These are phyloP conservation scores for Sinella curviseta DNA, from an alignment of 1,140 invertebrate genomes.

Conservation along the genomic window DNA sequence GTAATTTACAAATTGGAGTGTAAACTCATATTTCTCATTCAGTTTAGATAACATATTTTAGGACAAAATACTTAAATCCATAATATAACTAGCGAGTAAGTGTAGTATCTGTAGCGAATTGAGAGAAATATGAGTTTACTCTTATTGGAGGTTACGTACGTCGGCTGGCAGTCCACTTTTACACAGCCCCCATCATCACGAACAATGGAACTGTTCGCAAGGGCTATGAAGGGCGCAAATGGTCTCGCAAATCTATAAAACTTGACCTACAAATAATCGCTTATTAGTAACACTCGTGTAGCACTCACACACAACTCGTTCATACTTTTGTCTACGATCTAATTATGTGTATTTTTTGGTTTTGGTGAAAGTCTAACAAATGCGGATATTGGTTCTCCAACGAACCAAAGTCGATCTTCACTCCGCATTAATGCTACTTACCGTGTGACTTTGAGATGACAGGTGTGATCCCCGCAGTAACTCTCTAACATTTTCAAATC, in stretches of 20 bases:
- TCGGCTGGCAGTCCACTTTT: not conserved
- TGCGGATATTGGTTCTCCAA: not conserved
- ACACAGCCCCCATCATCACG: conserved; percentile 22
- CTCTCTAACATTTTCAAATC: not conserved
- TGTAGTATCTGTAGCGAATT: not conserved
- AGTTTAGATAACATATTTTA: conserved; percentile 10
- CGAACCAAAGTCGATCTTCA: not conserved
- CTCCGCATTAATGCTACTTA: not conserved
- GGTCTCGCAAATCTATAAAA: conserved; percentile 39
- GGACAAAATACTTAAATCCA: not conserved
- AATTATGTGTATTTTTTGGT: too few relatives aligned
- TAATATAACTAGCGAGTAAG: not conserved
- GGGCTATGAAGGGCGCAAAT: not conserved
- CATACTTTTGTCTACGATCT: not conserved
- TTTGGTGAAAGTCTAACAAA: not conserved
- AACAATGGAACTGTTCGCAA: conserved; percentile 1
- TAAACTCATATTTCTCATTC: conserved; percentile 22
- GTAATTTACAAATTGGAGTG: conserved; percentile 21
- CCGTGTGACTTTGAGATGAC: not conserved
- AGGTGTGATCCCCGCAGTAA: not conserved
- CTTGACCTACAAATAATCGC: conserved; percentile 48
- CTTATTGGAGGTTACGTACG: conserved; percentile 33
- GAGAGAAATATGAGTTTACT: conserved; percentile 27
- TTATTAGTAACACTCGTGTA: conserved; percentile 48
- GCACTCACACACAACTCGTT: conserved; percentile 41